Percentiles rank a stretch among this genome's conserved stretches.
These are phyloP conservation scores for Alexandromys fortis DNA, from an alignment of 2,113 vertebrate species.

Conservation along the genomic window DNA sequence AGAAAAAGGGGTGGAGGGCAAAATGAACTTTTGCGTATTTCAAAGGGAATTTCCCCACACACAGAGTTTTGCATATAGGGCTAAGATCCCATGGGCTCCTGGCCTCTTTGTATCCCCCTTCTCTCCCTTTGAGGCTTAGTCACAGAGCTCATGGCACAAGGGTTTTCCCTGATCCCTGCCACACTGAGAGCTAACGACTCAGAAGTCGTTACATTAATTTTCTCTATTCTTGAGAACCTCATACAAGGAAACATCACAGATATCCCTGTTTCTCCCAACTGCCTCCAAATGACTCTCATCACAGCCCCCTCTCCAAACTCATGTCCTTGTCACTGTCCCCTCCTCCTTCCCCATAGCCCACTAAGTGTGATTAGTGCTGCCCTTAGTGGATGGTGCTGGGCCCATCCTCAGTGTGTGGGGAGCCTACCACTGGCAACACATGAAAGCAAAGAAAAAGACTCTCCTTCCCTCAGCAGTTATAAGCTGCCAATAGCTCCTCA, in stretches of 20 bases:
- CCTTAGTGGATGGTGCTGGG: background rate
- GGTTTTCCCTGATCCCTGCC: too few species aligned
- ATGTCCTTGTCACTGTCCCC: background rate
- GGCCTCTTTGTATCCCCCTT: background rate
- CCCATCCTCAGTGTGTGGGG: background rate
- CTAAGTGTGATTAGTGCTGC: background rate
- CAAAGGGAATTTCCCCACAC: background rate
- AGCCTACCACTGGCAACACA: background rate
- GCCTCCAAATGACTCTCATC: background rate
- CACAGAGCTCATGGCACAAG: background rate
- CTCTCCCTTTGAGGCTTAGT: background rate
- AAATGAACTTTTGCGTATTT: background rate
- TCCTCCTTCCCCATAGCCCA: background rate
- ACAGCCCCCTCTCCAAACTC: background rate
- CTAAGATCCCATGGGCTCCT: background rate
- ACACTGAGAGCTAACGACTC: fast-evolving
- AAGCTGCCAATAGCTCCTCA: background rate
- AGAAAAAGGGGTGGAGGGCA: background rate
- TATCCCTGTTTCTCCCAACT: background rate
- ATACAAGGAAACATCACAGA: background rate
- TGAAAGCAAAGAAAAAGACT: background rate
- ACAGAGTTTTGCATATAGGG: background rate
- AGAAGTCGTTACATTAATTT: background rate
- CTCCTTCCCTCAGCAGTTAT: background rate
- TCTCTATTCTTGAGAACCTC: background rate